Evolutionary conservation across 2,888 invertebrate genomes (phyloP), one percentile per base, ranked within the genome.

Genomic region (Cerastis rubricosa): DNA sequence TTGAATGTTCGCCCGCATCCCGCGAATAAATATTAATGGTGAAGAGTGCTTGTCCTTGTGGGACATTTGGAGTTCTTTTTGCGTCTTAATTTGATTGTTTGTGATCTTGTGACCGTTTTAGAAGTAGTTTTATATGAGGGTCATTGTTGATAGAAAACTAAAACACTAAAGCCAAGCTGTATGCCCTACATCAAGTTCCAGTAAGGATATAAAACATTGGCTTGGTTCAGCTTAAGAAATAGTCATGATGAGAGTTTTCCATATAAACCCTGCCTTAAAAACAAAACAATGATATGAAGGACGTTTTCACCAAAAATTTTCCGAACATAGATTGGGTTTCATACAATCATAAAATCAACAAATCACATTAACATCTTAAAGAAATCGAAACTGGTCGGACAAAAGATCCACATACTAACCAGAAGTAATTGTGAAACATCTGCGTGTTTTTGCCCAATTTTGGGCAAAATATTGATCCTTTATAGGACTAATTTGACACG

Each of bases 1-100:
- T 96, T 95, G 90, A 93, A 90, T 89, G 88, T 88, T 85, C 85
- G 92, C 96, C 96, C 96, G 96, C 96, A 96, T 96, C 91, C 85
- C 86, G 92, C 93, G 91, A 94, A 95, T 94, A 93, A 90, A 92
- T 94, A 93, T 94, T 93, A 93, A 94, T 93, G 90, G 88, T 87
- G 65, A 73, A 85, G 81, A 77, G 83, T 86, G 68, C 78, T 86
- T 80, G 80, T 83, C 63, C 85, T 84, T 83, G 78, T 67, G 67
- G 74, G 19, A 12, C 71, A 19, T 71, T 83, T 74, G 40, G n/a
- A 73, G 78, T 71, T 74, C 74, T 66, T 78, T 81, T 73, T 73
- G 22, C 25, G 17, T 40, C 73, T 78, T 73, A 25, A 66, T 64
- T 76, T 68, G 49, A 74, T 66, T 49, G 43, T 82, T 70, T 57